These are phyloP conservation scores for Acrobasis consociella DNA, from an alignment of 2,888 invertebrate genomes.

Conservation along the genomic window DNA sequence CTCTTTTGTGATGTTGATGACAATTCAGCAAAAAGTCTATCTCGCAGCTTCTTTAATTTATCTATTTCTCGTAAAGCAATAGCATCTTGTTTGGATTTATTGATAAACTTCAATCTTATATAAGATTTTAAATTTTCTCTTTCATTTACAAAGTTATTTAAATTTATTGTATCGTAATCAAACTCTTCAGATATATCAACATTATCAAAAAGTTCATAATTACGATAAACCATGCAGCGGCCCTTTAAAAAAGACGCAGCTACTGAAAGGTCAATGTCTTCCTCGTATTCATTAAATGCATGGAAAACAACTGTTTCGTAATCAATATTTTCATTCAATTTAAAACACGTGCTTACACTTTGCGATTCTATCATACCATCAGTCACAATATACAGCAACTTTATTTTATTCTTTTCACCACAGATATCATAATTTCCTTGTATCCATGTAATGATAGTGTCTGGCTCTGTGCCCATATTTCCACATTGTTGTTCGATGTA, in stretches of 20 bases:
- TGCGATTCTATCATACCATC: constrained; percentile 36
- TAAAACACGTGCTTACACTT: constrained; percentile 30
- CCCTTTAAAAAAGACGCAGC: constrained; percentile 37
- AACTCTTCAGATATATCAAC: constrained; percentile 45
- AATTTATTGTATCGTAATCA: constrained; percentile 42
- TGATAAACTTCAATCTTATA: constrained; percentile 46
- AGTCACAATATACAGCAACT: constrained; percentile 45
- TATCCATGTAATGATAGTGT: constrained; percentile 33
- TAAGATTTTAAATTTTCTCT: constrained; percentile 46
- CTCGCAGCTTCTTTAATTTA: constrained; percentile 40
- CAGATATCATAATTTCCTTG: constrained; percentile 22
- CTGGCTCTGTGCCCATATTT: constrained; percentile 23
- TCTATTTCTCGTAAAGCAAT: constrained; percentile 44
- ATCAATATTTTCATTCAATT: constrained; percentile 37
- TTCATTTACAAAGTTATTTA: constrained; percentile 40
- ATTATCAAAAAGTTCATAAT: constrained; percentile 37
- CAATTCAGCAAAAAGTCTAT: constrained; percentile 38
- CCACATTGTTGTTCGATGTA: not conserved
- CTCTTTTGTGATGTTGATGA: constrained; percentile 20
- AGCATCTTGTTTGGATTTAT: constrained; percentile 31
- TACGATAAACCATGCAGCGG: constrained; percentile 40
- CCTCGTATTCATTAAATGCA: constrained; percentile 13
- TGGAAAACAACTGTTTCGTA: constrained; percentile 39
- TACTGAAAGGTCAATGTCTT: constrained; percentile 21
- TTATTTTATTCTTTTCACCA: constrained; percentile 35